phyloP scores from a whole-genome alignment of 2,797 vertebrate species.

The Hybognathus amarus region DNA sequence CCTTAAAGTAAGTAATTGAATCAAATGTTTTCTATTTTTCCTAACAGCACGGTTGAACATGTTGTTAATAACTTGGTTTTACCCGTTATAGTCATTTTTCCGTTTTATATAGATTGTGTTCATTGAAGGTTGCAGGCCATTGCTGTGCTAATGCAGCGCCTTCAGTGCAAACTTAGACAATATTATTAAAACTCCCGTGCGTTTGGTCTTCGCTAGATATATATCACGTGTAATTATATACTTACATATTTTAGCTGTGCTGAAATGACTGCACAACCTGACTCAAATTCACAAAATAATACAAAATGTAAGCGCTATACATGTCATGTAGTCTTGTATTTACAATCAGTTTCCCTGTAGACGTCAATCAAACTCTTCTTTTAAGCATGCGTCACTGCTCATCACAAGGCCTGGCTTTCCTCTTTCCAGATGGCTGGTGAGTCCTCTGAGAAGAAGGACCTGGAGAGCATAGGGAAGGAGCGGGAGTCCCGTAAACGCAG shows the following conservation, averaged over 20 bases:
- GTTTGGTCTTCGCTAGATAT: neutral
- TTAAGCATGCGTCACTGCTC: neutral
- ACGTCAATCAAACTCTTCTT: no score
- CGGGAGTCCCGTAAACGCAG: slow-evolving; percentile 76
- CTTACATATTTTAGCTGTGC: neutral
- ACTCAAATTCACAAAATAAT: neutral
- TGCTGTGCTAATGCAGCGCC: neutral
- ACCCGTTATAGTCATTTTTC: neutral
- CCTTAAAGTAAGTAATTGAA: slow-evolving; percentile 48
- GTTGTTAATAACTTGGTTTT: neutral
- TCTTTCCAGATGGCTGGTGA: slow-evolving; percentile 90
- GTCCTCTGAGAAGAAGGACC: slow-evolving; percentile 87
- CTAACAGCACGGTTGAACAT: neutral
- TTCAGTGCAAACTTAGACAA: neutral
- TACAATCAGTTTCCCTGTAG: neutral
- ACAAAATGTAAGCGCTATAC: neutral
- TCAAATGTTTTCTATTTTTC: neutral
- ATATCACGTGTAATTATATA: neutral
- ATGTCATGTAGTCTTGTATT: neutral
- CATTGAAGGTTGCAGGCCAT: neutral
- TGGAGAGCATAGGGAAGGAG: slow-evolving; percentile 81
- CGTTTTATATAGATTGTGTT: neutral
- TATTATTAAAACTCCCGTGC: neutral
- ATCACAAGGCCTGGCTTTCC: neutral
- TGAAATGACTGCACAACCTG: neutral